A percentile compares a stretch with the other conserved stretches of the same genome.
These are phyloP conservation scores for Laterallus jamaicensis DNA, from an alignment of 2,113 vertebrate species.

Conservation along the genomic window DNA sequence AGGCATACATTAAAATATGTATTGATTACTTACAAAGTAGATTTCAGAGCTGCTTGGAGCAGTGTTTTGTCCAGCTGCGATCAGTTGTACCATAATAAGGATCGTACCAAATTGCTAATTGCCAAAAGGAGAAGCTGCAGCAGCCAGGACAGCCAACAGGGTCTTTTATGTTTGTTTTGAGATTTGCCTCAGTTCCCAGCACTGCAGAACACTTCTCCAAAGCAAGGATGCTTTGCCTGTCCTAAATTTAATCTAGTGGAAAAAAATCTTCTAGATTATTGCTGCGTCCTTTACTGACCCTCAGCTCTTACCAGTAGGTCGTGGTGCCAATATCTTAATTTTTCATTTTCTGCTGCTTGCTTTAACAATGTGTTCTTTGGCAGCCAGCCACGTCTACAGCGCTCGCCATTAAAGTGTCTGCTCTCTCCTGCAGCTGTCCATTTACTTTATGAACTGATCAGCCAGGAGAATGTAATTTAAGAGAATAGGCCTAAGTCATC, in stretches of 20 bases:
- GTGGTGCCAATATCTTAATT: slow-evolving; percentile 53
- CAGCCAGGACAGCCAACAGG: neutral
- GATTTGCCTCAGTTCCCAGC: slow-evolving; percentile 8
- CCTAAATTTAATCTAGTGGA: slow-evolving; percentile 59
- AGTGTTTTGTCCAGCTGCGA: neutral
- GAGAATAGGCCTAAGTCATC: slow-evolving; percentile 15
- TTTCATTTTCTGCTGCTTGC: slow-evolving; percentile 56
- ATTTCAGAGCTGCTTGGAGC: neutral
- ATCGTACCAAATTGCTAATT: neutral
- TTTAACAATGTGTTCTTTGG: slow-evolving; percentile 66
- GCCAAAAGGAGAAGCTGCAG: neutral
- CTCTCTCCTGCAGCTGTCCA: slow-evolving; percentile 49
- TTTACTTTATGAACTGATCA: slow-evolving; percentile 58
- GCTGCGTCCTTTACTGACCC: slow-evolving; percentile 35
- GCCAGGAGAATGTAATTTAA: neutral
- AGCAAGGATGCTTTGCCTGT: slow-evolving; percentile 28
- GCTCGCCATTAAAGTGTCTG: slow-evolving; percentile 38
- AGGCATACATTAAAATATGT: neutral
- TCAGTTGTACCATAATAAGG: neutral
- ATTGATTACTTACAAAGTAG: neutral
- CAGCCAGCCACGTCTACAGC: slow-evolving; percentile 28
- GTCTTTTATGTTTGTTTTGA: neutral
- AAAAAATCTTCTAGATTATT: slow-evolving; percentile 58
- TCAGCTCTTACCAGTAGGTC: slow-evolving; percentile 26
- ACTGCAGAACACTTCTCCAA: slow-evolving; percentile 7